Evolutionary conservation across 2,888 invertebrate genomes (phyloP), one percentile per base, ranked within the genome.

Genomic region (Dolichopus griseipennis): DNA sequence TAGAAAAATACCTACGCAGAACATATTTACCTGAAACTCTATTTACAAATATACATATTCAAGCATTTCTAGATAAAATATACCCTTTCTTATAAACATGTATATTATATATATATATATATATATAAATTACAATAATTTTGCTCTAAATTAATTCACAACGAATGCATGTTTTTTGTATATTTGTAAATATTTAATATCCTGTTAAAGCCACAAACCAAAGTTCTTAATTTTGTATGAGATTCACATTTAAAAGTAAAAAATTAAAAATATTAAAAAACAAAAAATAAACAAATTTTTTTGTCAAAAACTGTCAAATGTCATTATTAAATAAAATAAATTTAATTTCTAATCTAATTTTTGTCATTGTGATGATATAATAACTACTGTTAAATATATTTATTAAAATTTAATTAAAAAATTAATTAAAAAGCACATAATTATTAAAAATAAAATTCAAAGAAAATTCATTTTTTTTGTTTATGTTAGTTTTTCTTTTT

Each of bases 151-250:
- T 12, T 41, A 41, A 41, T 41, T 41, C 9, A 41, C 41, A 41
- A 6, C 52, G 37, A 52, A 18, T 52, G 18, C 52, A n/a, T 52
- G 52, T n/a, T 18, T 52, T 37, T 52, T 52, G 52, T 52, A 52
- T 52, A 52, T 52, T 52, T 52, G 52, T 52, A 52, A 52, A 52
- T 52, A 52, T 52, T 52, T 52, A 52, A 52, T 18, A 52, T 52
- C n/a, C 52, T 52, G 52, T 52, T 52, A 12, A 52, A 52, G 52
- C 52, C 52, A 52, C 15, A 52, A 52, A 52, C 52, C 52, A 52
- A 52, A 52, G 52, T 52, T 18, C 52, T 18, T 52, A 52, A 52
- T 52, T 52, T 52, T 52, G 52, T 52, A 52, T 52, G 52, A 52
- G 18, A 52, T 41, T 52, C 52, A 52, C 15, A 52, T 52, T n/a